These are phyloP conservation scores for Oxyscelio sp. DNA, from an alignment of 2,888 invertebrate species.

Conservation along the genomic window DNA sequence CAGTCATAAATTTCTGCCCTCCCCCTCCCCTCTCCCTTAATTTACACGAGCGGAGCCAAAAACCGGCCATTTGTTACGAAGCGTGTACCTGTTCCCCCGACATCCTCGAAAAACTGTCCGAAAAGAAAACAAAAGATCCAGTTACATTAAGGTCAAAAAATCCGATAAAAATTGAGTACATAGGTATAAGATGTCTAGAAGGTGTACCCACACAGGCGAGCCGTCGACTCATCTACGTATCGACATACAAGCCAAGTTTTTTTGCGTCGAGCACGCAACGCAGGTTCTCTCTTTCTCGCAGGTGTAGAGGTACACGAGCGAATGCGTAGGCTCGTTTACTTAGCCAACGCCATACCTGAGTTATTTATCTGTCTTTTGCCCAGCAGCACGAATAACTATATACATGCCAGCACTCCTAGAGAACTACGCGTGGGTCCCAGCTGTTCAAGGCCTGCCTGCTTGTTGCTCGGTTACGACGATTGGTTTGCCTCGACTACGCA, in stretches of 20 bases:
- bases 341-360: slow-evolving; percentile 86
- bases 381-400: slow-evolving; percentile 84
- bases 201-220: slow-evolving; percentile 57
- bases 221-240: slow-evolving; percentile 68
- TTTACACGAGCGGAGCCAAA: slow-evolving; percentile 61
- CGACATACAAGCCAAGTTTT: slow-evolving; percentile 57
- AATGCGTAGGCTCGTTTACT: slow-evolving; percentile 87
- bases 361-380: slow-evolving; percentile 87
- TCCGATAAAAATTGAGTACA: slow-evolving; percentile 70
- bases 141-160: slow-evolving; percentile 70
- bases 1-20: slow-evolving; percentile 54
- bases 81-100: slow-evolving; percentile 66
- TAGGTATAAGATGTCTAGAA: slow-evolving; percentile 70
- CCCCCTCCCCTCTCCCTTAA: slow-evolving; percentile 38
- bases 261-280: slow-evolving; percentile 65
- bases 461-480: slow-evolving; percentile 74
- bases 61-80: slow-evolving; percentile 60
- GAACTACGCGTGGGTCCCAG: slow-evolving; percentile 86
- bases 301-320: slow-evolving; percentile 77
- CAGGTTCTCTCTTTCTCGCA: slow-evolving; percentile 67
- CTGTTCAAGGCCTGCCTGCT: slow-evolving; percentile 86
- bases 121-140: slow-evolving; percentile 68
- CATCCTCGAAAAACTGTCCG: slow-evolving; percentile 56
- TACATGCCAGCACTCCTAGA: slow-evolving; percentile 79
- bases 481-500: slow-evolving; percentile 76